Percentiles rank a stretch among this genome's conserved stretches.
Evolutionary conservation across 2,797 vertebrate species (phyloP).

Genomic region (Petrocephalus schoutedeni): DNA sequence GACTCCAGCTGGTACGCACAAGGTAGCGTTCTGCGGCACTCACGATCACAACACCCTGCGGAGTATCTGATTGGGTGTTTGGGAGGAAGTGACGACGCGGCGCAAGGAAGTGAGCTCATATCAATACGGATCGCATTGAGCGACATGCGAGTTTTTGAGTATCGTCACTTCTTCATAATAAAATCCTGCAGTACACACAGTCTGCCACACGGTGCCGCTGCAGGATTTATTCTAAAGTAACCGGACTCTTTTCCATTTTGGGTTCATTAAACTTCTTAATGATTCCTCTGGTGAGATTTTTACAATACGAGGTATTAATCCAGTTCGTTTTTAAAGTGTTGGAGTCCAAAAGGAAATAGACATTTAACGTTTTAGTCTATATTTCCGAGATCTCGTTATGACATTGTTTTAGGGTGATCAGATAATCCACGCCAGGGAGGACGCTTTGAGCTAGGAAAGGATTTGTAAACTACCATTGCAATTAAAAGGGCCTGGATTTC

Average conservation of each 20-base stretch:
- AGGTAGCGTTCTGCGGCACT: neutral
- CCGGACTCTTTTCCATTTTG: neutral
- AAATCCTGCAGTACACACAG: neutral
- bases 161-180: neutral
- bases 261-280: neutral
- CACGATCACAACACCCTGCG: conserved; percentile 15
- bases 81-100: conserved; percentile 26
- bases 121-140: neutral
- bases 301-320: neutral
- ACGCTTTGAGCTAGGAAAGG: too few relatives aligned
- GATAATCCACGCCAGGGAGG: too few relatives aligned
- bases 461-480: too few relatives aligned
- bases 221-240: neutral
- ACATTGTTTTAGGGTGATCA: neutral
- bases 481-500: too few relatives aligned
- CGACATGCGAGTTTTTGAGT: neutral
- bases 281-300: neutral
- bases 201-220: neutral
- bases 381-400: neutral
- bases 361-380: neutral
- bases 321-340: neutral
- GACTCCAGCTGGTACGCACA: neutral
- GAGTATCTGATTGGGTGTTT: conserved; percentile 31
- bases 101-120: neutral
- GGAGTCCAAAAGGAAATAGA: neutral